Evolutionary conservation across 2,113 vertebrate genomes (phyloP).

Genomic region (Eupsittula cactorum): DNA sequence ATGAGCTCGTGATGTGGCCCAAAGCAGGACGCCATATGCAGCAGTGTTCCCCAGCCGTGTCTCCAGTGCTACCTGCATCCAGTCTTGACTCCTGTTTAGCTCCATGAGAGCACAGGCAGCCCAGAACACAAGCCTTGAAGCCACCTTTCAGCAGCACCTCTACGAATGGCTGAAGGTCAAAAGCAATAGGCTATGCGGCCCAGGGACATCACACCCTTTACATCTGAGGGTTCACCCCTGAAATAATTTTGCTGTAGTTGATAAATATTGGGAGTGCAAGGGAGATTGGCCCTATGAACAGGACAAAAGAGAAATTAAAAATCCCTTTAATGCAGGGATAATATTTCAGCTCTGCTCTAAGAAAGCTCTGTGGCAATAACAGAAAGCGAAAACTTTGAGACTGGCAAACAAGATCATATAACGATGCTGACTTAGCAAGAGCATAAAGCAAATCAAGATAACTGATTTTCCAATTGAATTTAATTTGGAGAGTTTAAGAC

Average conservation of each 20-base stretch:
- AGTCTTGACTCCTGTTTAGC: not conserved
- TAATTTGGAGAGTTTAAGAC: slow-evolving; percentile 43
- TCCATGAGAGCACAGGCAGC: not conserved
- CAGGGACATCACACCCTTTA: not conserved
- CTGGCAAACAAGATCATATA: slow-evolving; percentile 30
- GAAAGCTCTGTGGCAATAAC: not conserved
- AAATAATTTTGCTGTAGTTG: not conserved
- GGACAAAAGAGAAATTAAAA: not conserved
- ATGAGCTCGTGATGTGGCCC: not conserved
- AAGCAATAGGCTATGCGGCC: fast-evolving
- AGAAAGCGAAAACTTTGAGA: not conserved
- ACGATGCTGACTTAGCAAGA: slow-evolving; percentile 36
- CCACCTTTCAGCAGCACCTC: not conserved
- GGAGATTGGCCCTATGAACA: not conserved
- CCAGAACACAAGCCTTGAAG: not conserved
- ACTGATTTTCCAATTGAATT: slow-evolving; percentile 62
- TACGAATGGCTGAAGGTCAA: not conserved
- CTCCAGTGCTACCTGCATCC: not conserved
- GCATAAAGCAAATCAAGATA: slow-evolving; percentile 45
- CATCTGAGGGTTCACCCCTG: not conserved
- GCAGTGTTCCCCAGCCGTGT: fast-evolving
- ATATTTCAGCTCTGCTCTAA: not conserved
- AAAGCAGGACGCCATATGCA: fast-evolving
- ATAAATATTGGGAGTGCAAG: not conserved
- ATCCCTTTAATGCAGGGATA: not conserved